phyloP scores from a whole-genome alignment of 2,113 vertebrate species.

The Eublepharis macularius region DNA sequence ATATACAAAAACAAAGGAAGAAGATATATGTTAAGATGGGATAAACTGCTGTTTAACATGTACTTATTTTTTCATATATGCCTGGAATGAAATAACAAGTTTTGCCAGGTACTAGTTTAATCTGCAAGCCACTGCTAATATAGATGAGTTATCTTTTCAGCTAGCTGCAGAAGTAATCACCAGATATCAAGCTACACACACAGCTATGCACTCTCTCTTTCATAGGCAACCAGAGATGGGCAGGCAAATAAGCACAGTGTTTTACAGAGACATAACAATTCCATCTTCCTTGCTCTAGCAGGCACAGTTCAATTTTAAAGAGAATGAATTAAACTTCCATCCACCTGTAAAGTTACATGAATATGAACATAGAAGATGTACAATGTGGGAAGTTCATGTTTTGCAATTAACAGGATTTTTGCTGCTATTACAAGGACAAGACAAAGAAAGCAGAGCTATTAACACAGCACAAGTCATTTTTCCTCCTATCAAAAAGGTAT shows the following conservation, averaged over 20 bases:
- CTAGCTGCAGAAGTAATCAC: background rate
- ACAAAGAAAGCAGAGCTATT: slow-evolving; percentile 17
- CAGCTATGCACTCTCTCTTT: background rate
- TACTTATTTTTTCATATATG: background rate
- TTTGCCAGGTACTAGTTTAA: background rate
- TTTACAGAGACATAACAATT: slow-evolving; percentile 8
- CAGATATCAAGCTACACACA: background rate
- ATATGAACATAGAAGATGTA: background rate
- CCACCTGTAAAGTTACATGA: background rate
- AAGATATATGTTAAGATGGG: too few species aligned
- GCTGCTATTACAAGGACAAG: background rate
- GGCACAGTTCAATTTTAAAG: slow-evolving; percentile 9
- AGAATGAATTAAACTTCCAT: background rate
- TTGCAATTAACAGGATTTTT: slow-evolving; percentile 11
- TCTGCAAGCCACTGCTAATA: background rate
- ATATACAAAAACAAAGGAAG: background rate
- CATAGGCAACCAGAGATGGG: background rate
- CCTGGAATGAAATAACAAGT: background rate
- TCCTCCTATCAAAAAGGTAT: slow-evolving; percentile 13
- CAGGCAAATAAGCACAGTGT: background rate
- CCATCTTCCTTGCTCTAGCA: background rate
- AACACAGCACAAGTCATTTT: slow-evolving; percentile 25
- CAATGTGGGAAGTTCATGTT: background rate
- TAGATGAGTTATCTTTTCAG: background rate
- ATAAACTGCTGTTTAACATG: background rate